Evolutionary conservation across 2,888 invertebrate genomes (phyloP).

Genomic region (Drosophila macrospina): DNA sequence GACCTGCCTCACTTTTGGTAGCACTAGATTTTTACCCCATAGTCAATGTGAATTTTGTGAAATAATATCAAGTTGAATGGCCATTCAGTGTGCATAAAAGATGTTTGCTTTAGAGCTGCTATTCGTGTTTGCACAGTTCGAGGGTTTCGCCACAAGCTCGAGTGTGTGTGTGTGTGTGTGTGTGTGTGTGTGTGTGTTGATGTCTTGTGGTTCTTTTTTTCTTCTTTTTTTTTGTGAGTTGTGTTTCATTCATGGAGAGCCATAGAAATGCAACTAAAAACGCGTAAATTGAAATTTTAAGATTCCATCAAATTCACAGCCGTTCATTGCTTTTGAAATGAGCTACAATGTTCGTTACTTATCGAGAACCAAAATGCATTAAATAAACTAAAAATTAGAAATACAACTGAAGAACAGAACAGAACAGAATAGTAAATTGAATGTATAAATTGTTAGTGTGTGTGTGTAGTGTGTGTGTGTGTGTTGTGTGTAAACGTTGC

Average conservation of each 20-base stretch:
- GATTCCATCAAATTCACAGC: constrained; percentile 83
- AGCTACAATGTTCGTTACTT: constrained; percentile 82
- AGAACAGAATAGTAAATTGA: no score
- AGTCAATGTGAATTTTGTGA: constrained; percentile 60
- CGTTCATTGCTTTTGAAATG: constrained; percentile 84
- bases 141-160: constrained; percentile 49
- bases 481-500: constrained; percentile 50
- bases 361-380: constrained; percentile 9
- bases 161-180: constrained; percentile 27
- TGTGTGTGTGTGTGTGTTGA: constrained; percentile 15
- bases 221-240: no score
- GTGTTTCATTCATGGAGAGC: constrained; percentile 15
- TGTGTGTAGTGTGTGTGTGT: not conserved
- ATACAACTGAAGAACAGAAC: not conserved
- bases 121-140: constrained; percentile 53
- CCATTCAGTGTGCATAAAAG: constrained; percentile 63
- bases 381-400: not conserved
- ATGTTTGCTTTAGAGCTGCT: constrained; percentile 66
- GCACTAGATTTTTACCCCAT: no score
- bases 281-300: constrained; percentile 65
- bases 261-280: constrained; percentile 53
- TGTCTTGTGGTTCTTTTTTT: constrained; percentile 11
- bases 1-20: not conserved
- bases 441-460: not conserved
- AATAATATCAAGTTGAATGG: constrained; percentile 71